A percentile compares a stretch with the other conserved stretches of the same genome.
phyloP scores from a whole-genome alignment of 2,888 invertebrate species.

The Dromius quadrimaculatus region DNA sequence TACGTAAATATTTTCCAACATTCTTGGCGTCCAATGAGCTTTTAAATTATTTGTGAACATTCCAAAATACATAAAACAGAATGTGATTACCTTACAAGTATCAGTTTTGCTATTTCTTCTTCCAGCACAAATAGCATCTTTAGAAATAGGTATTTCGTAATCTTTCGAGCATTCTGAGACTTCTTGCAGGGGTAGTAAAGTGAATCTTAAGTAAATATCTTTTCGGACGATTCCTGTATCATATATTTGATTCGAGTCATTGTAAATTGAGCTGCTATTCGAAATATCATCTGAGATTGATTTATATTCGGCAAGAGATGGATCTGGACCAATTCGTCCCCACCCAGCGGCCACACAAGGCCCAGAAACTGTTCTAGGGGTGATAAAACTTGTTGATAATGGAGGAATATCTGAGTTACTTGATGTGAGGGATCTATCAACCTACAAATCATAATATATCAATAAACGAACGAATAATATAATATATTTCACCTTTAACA shows the following conservation, averaged over 20 bases:
- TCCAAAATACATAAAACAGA: too few species aligned
- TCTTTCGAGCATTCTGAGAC: slow-evolving; percentile 6
- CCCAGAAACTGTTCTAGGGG: not conserved
- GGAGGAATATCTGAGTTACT: not conserved
- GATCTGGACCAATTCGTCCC: not conserved
- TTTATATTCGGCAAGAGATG: not conserved
- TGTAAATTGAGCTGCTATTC: not conserved
- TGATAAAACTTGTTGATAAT: not conserved
- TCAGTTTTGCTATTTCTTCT: slow-evolving; percentile 10
- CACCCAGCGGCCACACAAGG: slow-evolving; percentile 5
- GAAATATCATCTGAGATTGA: too few species aligned
- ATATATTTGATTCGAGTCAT: not conserved
- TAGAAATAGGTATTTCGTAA: not conserved
- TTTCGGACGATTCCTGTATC: not conserved
- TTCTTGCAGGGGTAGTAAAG: slow-evolving; percentile 13
- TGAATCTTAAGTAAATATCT: not conserved
- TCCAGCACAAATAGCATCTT: slow-evolving; percentile 19
- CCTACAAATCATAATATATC: not conserved
- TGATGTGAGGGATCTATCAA: not conserved
- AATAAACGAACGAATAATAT: too few species aligned
- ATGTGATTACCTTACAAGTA: slow-evolving; percentile 26
- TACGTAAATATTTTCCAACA: too few species aligned
- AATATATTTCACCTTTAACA: slow-evolving; percentile 2
- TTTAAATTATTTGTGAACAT: too few species aligned
- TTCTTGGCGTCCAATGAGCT: too few species aligned